phyloP scores from a whole-genome alignment of 2,797 vertebrate species.

The Enteromius trimaculatus region DNA sequence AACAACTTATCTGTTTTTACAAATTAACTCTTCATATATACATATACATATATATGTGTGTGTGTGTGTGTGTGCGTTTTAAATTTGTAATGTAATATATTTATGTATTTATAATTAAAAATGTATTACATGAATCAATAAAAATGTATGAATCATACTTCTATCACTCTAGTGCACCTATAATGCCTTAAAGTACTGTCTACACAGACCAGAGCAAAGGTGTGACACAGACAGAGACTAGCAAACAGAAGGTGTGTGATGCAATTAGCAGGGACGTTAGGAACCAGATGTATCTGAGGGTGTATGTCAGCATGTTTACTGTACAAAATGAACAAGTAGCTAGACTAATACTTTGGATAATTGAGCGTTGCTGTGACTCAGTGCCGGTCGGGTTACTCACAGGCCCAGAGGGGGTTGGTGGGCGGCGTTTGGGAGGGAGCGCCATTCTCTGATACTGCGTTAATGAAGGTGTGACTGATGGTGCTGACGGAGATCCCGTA shows the following conservation, averaged over 20 bases:
- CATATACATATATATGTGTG: rapidly evolving
- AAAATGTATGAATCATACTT: background rate
- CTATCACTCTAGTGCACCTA: background rate
- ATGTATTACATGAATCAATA: background rate
- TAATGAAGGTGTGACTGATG: conserved; percentile 92
- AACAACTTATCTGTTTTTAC: too few relatives aligned
- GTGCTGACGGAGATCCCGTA: conserved; percentile 90
- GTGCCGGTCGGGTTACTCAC: conserved; percentile 70
- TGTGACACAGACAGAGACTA: background rate
- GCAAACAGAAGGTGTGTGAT: conserved; percentile 1
- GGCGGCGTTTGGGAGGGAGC: conserved; percentile 57
- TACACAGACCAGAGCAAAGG: background rate
- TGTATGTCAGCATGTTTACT: background rate
- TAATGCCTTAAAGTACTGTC: background rate
- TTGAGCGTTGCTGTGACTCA: background rate
- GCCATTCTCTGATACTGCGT: conserved; percentile 65
- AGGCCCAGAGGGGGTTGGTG: conserved; percentile 80
- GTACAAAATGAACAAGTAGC: background rate
- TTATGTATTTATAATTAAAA: background rate
- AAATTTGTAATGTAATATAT: background rate
- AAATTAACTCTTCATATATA: too few relatives aligned
- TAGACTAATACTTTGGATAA: background rate
- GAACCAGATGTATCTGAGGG: conserved; percentile 19
- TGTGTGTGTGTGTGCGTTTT: background rate
- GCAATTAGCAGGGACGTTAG: too few relatives aligned